A percentile compares a stretch with the other conserved stretches of the same genome.
phyloP scores from a whole-genome alignment of 2,113 vertebrate species.

The Micronisus gabar region DNA sequence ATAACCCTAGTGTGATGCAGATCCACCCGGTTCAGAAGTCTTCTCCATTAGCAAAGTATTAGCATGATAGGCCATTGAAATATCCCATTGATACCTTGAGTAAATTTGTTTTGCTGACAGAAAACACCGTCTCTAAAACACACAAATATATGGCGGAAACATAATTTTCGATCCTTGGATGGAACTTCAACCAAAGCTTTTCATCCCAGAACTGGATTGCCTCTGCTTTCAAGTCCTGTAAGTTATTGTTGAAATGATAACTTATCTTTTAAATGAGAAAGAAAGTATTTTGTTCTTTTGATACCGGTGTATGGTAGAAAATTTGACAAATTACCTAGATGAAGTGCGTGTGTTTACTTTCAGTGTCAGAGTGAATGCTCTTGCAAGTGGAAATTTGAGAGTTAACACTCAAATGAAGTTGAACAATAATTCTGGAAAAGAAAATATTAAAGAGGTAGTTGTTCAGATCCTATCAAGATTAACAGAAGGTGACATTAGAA shows the following conservation, averaged over 20 bases:
- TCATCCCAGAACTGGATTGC: conserved; percentile 94
- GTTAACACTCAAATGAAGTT: background rate
- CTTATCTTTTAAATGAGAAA: background rate
- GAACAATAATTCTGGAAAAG: background rate
- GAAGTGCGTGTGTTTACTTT: background rate
- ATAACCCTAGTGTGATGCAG: background rate
- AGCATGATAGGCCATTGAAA: background rate
- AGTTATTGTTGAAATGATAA: conserved; percentile 41
- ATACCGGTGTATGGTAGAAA: background rate
- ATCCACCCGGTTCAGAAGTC: background rate
- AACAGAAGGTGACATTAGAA: background rate
- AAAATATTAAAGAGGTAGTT: background rate
- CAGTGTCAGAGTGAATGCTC: background rate
- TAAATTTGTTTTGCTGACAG: conserved; percentile 58
- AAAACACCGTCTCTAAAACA: conserved; percentile 80
- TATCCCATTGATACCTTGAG: background rate
- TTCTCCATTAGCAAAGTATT: background rate
- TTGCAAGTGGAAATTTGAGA: background rate
- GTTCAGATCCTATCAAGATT: background rate
- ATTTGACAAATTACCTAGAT: background rate
- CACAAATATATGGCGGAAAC: conserved; percentile 86
- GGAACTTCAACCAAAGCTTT: conserved; percentile 92
- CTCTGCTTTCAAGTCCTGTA: conserved; percentile 97
- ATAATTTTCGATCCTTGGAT: conserved; percentile 88
- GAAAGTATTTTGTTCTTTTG: background rate